Percentiles rank a stretch among this genome's conserved stretches.
These are phyloP conservation scores for Acrocyrtus sp. DNA, from an alignment of 2,888 invertebrate genomes.

Conservation along the genomic window DNA sequence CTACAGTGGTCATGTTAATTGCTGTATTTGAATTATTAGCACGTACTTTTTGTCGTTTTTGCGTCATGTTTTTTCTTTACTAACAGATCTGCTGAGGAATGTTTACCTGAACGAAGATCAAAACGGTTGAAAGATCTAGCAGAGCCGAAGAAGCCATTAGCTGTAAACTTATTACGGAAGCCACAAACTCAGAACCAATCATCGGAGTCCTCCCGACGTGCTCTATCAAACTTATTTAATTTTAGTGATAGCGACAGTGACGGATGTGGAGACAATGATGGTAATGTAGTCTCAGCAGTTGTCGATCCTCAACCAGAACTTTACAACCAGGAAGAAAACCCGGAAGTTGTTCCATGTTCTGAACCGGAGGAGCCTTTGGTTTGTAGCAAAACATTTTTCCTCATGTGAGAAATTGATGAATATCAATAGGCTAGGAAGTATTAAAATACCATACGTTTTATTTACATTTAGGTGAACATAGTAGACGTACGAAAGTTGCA, in stretches of 20 bases:
- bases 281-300: neutral
- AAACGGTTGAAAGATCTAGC: slow-evolving; percentile 29
- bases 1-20: too few relatives aligned
- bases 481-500: slow-evolving; percentile 30
- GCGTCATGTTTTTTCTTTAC: too few relatives aligned
- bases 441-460: too few relatives aligned
- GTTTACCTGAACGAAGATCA: neutral
- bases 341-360: neutral
- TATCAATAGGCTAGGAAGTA: too few relatives aligned
- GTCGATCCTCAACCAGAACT: slow-evolving; percentile 13
- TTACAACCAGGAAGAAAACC: neutral
- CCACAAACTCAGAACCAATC: too few relatives aligned
- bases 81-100: slow-evolving; percentile 29
- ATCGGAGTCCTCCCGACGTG: neutral
- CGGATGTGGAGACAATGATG: too few relatives aligned
- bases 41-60: too few relatives aligned
- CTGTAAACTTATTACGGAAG: too few relatives aligned
- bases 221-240: slow-evolving; percentile 12
- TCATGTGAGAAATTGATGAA: too few relatives aligned
- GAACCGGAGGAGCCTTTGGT: slow-evolving; percentile 19
- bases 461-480: slow-evolving; percentile 21
- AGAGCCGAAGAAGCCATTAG: neutral
- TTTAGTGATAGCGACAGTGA: slow-evolving; percentile 19
- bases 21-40: too few relatives aligned
- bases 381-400: too few relatives aligned